Evolutionary conservation across 2,888 invertebrate species (phyloP), one percentile per base, ranked within the genome.

Genomic region (Baccha elongata): DNA sequence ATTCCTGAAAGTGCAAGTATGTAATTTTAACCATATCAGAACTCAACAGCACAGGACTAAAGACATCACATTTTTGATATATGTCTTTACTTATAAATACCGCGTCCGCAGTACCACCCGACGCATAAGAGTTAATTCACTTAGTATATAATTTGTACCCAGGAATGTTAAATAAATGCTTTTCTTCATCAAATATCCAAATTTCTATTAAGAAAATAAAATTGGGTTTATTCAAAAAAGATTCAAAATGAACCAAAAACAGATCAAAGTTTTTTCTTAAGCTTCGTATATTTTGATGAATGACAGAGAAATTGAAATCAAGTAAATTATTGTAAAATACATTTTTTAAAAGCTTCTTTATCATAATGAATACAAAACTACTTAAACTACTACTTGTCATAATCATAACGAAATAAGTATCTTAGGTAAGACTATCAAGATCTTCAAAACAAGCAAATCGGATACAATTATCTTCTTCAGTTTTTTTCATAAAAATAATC

Each of bases 181-280:
- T 23, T 10, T 48, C 48, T n/a, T 48, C 3, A n/a, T 48, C 48
- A 26, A 10, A 48, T 4, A 48, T 48, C 48, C 48, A 48, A n/a
- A 48, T 48, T 7, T 48, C 48, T 32, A 10, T 10, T 32, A 32
- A 5, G 10, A 32, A 32, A 10, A 32, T 32, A 7, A 8, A 32
- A n/a, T n/a, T n/a, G n/a, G n/a, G n/a, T n/a, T n/a, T n/a, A n/a
- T n/a, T n/a, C n/a, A n/a, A n/a, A n/a, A n/a, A n/a, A n/a, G n/a
- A n/a, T n/a, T n/a, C n/a, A n/a, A n/a, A n/a, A n/a, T n/a, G n/a
- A n/a, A n/a, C n/a, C n/a, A n/a, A n/a, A n/a, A n/a, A n/a, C n/a
- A n/a, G n/a, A n/a, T n/a, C n/a, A n/a, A n/a, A n/a, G n/a, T n/a
- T n/a, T n/a, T n/a, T n/a, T n/a, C n/a, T n/a, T n/a, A n/a, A n/a